These are phyloP conservation scores for Gallirallus australis DNA, from an alignment of 2,797 vertebrate species.

Conservation along the genomic window DNA sequence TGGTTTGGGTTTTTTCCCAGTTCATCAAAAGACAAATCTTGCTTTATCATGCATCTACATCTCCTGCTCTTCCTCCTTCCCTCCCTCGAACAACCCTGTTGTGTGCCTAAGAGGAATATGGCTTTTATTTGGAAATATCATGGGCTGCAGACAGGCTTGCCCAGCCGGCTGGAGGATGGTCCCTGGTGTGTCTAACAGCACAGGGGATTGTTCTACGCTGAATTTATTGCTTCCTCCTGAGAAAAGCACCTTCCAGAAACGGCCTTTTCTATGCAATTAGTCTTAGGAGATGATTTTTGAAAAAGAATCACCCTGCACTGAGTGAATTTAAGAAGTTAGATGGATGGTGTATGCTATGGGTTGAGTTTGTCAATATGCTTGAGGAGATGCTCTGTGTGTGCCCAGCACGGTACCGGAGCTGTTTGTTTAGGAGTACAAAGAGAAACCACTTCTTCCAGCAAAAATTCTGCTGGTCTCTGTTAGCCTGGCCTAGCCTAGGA, in stretches of 20 bases:
- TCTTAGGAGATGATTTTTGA: not conserved
- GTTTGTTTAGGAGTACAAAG: not conserved
- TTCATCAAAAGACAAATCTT: not conserved
- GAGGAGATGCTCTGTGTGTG: not conserved
- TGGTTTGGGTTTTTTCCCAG: not conserved
- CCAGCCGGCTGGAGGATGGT: not conserved
- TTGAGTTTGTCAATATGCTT: not conserved
- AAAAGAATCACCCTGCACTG: not conserved
- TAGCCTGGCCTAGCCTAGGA: not conserved
- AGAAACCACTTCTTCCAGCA: not conserved
- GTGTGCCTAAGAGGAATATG: not conserved
- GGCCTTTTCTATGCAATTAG: not conserved
- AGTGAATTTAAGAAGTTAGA: not conserved
- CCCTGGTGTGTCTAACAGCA: not conserved
- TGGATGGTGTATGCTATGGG: not conserved
- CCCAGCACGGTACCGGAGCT: not conserved
- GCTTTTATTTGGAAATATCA: not conserved
- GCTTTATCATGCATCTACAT: fast-evolving
- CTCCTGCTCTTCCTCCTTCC: not conserved
- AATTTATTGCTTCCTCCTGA: not conserved
- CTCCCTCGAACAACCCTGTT: not conserved
- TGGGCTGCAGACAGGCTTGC: not conserved
- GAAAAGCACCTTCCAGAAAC: not conserved
- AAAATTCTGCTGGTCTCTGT: not conserved
- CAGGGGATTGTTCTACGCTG: not conserved